Conservation (phyloP, 2,113 vertebrate genomes). For the Pavo muticus region DNA sequence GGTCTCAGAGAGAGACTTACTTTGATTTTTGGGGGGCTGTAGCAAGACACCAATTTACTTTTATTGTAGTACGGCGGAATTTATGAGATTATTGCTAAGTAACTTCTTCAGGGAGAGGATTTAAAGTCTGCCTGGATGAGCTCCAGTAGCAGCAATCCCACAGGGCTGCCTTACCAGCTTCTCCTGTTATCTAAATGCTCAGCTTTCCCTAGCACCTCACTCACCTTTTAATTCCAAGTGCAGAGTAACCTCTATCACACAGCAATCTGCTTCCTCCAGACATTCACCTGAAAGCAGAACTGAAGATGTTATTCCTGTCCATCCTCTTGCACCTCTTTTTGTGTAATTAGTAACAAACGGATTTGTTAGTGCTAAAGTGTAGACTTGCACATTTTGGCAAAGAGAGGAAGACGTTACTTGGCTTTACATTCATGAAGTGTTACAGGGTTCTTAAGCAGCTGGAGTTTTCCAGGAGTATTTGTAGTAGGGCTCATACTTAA, state of each 20-base stretch:
- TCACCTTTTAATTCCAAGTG: not conserved
- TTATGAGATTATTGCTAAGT: conserved; percentile 13
- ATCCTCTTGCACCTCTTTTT: not conserved
- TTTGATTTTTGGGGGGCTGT: not conserved
- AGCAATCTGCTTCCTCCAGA: not conserved
- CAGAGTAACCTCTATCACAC: not conserved
- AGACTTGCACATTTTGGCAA: not conserved
- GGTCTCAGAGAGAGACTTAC: not conserved
- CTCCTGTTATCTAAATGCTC: not conserved
- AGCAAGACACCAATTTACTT: not conserved
- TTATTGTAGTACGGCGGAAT: not conserved
- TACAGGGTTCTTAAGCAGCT: not conserved
- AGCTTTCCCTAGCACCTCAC: not conserved
- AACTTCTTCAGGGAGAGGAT: not conserved
- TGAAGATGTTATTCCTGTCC: not conserved
- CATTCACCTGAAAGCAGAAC: not conserved
- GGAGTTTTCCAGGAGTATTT: not conserved
- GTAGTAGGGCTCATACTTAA: not conserved
- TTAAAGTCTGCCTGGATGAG: not conserved
- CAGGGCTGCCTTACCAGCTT: not conserved
- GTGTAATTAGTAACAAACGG: not conserved
- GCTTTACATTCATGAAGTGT: not conserved
- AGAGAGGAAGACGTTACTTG: not conserved
- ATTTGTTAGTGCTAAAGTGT: not conserved
- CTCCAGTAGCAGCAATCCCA: not conserved